phyloP scores from a whole-genome alignment of 2,113 vertebrate species.

The Numenius arquata region DNA sequence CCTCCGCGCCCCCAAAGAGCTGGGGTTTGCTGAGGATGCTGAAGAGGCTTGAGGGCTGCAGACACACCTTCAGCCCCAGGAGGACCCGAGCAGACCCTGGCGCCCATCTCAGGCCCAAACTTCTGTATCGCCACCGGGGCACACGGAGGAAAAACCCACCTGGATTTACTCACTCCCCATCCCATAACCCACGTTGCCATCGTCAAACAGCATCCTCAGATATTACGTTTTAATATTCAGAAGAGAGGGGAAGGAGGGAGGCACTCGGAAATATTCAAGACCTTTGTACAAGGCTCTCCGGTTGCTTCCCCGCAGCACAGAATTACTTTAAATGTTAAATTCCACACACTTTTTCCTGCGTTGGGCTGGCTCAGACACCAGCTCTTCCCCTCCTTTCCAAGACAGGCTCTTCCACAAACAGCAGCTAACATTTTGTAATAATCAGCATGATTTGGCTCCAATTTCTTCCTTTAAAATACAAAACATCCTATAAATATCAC shows the following conservation, averaged over 20 bases:
- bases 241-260: neutral
- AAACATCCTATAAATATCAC: neutral
- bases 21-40: fast-evolving
- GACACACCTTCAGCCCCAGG: fast-evolving
- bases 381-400: neutral
- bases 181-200: neutral
- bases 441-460: neutral
- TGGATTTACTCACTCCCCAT: neutral
- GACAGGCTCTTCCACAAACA: neutral
- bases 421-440: neutral
- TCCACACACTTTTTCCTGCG: fast-evolving
- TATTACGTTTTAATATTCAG: fast-evolving
- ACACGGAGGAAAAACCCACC: neutral
- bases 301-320: neutral
- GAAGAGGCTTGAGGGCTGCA: neutral
- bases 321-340: neutral
- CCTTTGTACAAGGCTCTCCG: fast-evolving
- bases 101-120: neutral
- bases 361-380: neutral
- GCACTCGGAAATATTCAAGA: neutral
- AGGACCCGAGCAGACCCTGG: neutral
- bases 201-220: fast-evolving
- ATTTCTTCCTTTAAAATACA: neutral
- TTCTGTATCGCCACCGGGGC: fast-evolving
- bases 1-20: fast-evolving